Base-by-base conservation (phyloP, 1,140 invertebrate genomes). In the Phenacoccus solenopsis region DNA sequence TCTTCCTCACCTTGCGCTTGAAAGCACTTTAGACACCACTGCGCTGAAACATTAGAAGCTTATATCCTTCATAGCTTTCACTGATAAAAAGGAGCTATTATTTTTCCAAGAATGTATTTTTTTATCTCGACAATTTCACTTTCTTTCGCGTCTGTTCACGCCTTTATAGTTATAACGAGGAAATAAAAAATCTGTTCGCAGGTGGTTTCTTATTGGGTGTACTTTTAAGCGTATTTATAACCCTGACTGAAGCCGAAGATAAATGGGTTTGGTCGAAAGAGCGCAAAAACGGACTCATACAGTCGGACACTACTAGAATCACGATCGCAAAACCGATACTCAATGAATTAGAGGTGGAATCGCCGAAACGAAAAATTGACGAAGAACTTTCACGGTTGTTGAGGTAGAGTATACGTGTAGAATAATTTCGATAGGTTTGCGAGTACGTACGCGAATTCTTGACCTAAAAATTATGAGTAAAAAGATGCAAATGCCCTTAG, bases 211-310 rank as follows among this genome's bases (percentile, higher is more conserved):
- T 61, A 56, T 32, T 68, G 20, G 1, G n/a, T n/a, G n/a, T 68
- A n/a, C 7, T 27, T 3, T 9, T 69, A 24, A 49, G 20, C 16
- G n/a, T 25, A 10, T 3, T 24, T 20, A 28, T 25, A 24, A 56
- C 22, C 32, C 16, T 27, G 22, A 61, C 57, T 0, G 30, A 35
- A 13, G 74, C 76, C n/a, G 74, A 78, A 4, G 73, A 75, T 20
- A 76, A 75, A 72, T 81, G 80, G 80, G 75, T 78, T 0, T 81
- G 80, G 80, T 71, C 73, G 7, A 73, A 76, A n/a, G 75, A 74
- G 69, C 71, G 72, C n/a, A 64, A 75, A 68, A 72, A 28, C 21
- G 9, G 28, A 1, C 4, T 16, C 57, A 13, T 28, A 80, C 59
- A 64, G 59, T 64, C 59, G 3, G 59, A 64, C 25, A 4, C 59